A percentile compares a stretch with the other conserved stretches of the same genome.
phyloP scores from a whole-genome alignment of 2,797 vertebrate genomes.

The Poliocrania exsul region DNA sequence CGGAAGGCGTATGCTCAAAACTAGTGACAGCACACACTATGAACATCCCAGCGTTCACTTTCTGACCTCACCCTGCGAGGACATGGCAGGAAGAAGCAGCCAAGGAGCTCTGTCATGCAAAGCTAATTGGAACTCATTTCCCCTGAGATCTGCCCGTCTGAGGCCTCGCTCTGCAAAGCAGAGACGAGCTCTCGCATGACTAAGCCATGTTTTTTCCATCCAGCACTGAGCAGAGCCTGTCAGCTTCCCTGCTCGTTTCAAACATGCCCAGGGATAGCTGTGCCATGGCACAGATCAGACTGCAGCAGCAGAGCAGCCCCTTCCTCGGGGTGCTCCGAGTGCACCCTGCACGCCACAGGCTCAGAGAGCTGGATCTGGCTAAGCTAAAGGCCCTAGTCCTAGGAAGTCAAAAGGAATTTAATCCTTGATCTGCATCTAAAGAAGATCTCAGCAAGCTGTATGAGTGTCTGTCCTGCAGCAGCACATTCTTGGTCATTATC shows the following conservation, averaged over 20 bases:
- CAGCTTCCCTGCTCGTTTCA: not conserved
- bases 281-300: not conserved
- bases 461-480: not conserved
- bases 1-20: not conserved
- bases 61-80: not conserved
- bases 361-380: not conserved
- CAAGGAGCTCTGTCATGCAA: not conserved
- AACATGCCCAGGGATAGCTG: not conserved
- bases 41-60: not conserved
- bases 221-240: not conserved
- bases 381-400: not conserved
- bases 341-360: accelerated
- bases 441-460: not conserved
- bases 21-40: not conserved
- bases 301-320: not conserved
- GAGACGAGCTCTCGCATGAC: not conserved
- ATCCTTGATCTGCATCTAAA: not conserved
- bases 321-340: accelerated
- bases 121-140: not conserved
- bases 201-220: not conserved
- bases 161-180: not conserved
- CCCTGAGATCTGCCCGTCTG: not conserved
- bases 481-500: not conserved
- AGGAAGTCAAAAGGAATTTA: not conserved
- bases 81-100: not conserved